Evolutionary conservation across 2,797 vertebrate genomes (phyloP).

Genomic region (Pipistrellus nathusii): DNA sequence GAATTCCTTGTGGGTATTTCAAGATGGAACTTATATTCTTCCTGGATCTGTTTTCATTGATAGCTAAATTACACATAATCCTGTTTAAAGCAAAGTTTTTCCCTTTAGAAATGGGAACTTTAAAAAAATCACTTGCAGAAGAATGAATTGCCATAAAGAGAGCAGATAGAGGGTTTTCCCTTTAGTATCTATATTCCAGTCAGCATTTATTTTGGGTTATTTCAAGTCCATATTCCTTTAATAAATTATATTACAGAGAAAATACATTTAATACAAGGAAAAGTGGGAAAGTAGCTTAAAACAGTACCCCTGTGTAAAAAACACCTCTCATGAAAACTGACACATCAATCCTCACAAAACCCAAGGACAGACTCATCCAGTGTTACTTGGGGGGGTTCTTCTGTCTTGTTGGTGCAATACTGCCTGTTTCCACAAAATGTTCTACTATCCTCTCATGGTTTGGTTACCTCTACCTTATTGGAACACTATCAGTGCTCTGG

Average conservation of each 20-base stretch:
- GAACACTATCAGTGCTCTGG: constrained; percentile 34
- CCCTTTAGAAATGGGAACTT: constrained; percentile 25
- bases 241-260: constrained; percentile 78
- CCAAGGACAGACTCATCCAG: neutral
- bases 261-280: constrained; percentile 79
- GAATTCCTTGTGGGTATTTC: constrained; percentile 11
- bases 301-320: constrained; percentile 64
- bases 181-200: constrained; percentile 63
- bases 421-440: neutral
- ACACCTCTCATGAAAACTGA: constrained; percentile 44
- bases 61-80: constrained; percentile 10
- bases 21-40: constrained; percentile 16
- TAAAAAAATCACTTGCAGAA: neutral
- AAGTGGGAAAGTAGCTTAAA: constrained; percentile 71
- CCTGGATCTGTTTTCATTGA: constrained; percentile 40
- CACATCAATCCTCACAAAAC: neutral
- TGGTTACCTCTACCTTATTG: constrained; percentile 29
- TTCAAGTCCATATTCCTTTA: constrained; percentile 62
- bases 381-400: neutral
- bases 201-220: neutral
- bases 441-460: neutral
- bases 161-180: neutral
- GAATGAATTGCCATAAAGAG: constrained; percentile 41
- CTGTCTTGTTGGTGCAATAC: neutral
- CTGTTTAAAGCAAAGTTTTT: constrained; percentile 48